These are phyloP conservation scores for Grallaria varia DNA, from an alignment of 2,113 vertebrate genomes.

Conservation along the genomic window DNA sequence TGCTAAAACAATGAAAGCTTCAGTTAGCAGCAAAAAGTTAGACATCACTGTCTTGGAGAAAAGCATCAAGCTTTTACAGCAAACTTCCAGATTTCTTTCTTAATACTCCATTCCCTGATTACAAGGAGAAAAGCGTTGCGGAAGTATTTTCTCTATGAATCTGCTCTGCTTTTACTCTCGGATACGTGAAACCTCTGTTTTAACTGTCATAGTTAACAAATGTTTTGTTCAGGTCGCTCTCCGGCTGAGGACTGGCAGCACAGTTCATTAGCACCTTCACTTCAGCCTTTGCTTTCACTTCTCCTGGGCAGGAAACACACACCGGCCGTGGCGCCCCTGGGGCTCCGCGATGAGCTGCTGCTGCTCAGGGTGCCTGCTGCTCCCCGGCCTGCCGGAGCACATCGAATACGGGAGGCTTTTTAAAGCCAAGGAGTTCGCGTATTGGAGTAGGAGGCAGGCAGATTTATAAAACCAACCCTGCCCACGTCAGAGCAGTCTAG, in stretches of 20 bases:
- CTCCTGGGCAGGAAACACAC: not conserved
- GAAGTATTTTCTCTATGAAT: not conserved
- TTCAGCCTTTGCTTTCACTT: not conserved
- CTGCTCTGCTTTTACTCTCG: not conserved
- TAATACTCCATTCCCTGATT: not conserved
- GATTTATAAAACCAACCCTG: not conserved
- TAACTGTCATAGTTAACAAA: not conserved
- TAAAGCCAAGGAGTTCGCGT: not conserved
- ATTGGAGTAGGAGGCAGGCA: not conserved
- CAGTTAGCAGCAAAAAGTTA: rapidly evolving
- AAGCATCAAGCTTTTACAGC: not conserved
- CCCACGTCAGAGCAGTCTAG: not conserved
- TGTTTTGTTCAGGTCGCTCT: not conserved
- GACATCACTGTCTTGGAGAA: not conserved
- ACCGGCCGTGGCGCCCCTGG: not conserved
- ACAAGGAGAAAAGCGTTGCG: not conserved
- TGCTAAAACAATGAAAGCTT: not conserved
- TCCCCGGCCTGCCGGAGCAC: not conserved
- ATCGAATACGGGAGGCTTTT: not conserved
- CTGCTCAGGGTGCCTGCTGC: not conserved
- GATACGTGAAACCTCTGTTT: not conserved
- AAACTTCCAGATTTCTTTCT: not conserved
- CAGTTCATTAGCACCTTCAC: not conserved
- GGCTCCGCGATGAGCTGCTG: not conserved
- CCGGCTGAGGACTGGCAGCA: not conserved